Conservation (phyloP, 2,888 invertebrate species). For the Eucriotettix oculatus region DNA sequence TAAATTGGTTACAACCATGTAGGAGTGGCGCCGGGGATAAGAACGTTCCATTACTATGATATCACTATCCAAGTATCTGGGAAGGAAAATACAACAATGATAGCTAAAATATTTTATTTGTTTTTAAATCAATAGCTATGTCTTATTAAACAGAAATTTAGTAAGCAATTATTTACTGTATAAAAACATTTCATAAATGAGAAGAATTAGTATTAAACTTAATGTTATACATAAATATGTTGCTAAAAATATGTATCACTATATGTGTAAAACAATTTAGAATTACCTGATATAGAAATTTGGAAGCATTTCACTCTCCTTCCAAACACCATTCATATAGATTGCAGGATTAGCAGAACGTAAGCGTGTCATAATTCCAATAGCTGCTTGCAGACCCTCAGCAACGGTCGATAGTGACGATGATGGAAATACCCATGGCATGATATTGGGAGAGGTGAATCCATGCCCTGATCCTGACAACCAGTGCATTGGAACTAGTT, state of each 20-base stretch:
- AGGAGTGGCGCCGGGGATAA: constrained; percentile 62
- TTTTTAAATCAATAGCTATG: background rate
- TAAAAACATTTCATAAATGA: too few species aligned
- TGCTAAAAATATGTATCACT: too few species aligned
- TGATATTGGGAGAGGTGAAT: constrained; percentile 31
- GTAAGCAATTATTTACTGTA: too few species aligned
- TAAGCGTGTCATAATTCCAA: constrained; percentile 41
- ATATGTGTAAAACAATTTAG: too few species aligned
- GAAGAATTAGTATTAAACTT: too few species aligned
- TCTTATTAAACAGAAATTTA: background rate
- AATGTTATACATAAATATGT: too few species aligned
- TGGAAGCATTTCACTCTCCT: constrained; percentile 40
- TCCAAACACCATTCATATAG: constrained; percentile 52
- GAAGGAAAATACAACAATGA: constrained; percentile 1
- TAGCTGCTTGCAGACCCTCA: constrained; percentile 33
- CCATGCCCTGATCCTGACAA: constrained; percentile 12
- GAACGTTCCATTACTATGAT: constrained; percentile 57
- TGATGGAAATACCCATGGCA: constrained; percentile 45
- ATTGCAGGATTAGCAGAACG: constrained; percentile 50
- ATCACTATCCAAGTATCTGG: constrained; percentile 18
- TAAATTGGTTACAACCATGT: constrained; percentile 58
- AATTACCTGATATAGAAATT: constrained; percentile 45
- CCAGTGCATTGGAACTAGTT: constrained; percentile 57
- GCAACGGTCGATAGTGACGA: constrained; percentile 30
- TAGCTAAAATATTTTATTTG: background rate